Evolutionary conservation across 2,797 vertebrate genomes (phyloP).

Genomic region (Falco berigora): DNA sequence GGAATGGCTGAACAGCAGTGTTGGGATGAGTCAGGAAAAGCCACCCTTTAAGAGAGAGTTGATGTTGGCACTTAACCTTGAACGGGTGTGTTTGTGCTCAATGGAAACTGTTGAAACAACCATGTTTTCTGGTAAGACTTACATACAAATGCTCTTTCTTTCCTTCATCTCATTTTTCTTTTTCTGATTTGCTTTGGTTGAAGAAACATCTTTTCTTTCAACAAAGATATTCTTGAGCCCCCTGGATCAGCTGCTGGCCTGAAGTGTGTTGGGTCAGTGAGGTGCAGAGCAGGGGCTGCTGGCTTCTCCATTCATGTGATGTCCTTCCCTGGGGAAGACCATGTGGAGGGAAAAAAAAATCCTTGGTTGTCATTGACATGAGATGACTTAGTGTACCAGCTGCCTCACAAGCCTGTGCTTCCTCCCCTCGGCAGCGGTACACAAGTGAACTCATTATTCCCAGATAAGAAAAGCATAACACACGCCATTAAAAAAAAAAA

Average conservation of each 20-base stretch:
- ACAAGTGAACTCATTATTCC: background rate
- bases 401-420: background rate
- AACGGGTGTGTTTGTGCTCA: conserved; percentile 15
- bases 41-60: background rate
- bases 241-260: background rate
- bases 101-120: background rate
- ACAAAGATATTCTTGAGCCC: background rate
- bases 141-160: background rate
- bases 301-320: background rate
- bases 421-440: background rate
- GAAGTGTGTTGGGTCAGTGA: background rate
- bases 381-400: background rate
- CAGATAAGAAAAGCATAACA: background rate
- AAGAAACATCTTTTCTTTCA: background rate
- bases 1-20: background rate
- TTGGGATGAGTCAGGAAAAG: background rate
- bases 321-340: background rate
- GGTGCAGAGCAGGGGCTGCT: background rate
- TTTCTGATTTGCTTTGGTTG: background rate
- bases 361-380: background rate
- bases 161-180: background rate
- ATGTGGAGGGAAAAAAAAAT: background rate
- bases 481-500: background rate
- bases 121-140: background rate
- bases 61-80: background rate